Evolutionary conservation across 2,797 vertebrate species (phyloP).

Genomic region (Macrochelys suwanniensis): DNA sequence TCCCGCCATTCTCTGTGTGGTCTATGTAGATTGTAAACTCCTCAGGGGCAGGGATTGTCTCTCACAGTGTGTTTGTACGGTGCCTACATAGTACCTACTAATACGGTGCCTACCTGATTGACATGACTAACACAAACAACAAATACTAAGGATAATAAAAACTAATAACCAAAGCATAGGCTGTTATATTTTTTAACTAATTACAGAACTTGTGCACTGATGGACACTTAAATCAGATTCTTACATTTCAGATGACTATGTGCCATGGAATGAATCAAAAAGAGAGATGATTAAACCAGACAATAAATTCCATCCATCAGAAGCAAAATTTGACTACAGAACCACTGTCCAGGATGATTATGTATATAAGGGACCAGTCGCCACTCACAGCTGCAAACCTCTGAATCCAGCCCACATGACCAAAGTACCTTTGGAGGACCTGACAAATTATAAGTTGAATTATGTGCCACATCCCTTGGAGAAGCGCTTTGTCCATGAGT

Average conservation of each 20-base stretch:
- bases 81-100: too few relatives aligned
- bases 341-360: slow-evolving; percentile 72
- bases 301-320: slow-evolving; percentile 7
- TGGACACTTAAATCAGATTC: background rate
- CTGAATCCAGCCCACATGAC: background rate
- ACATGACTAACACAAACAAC: background rate
- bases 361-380: slow-evolving; percentile 34
- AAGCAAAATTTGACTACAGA: slow-evolving; percentile 68
- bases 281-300: slow-evolving; percentile 53
- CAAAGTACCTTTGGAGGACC: slow-evolving; percentile 56
- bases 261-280: slow-evolving; percentile 73
- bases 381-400: slow-evolving; percentile 72
- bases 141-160: background rate
- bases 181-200: background rate
- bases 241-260: slow-evolving; percentile 78
- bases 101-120: background rate
- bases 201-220: background rate
- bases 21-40: background rate
- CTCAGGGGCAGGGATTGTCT: background rate
- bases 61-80: background rate
- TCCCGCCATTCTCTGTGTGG: background rate
- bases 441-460: slow-evolving; percentile 72
- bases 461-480: slow-evolving; percentile 63
- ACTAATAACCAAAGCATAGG: background rate
- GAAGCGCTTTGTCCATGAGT: slow-evolving; percentile 42